These are phyloP conservation scores for Andrena flavipes DNA, from an alignment of 2,888 invertebrate genomes.

Conservation along the genomic window DNA sequence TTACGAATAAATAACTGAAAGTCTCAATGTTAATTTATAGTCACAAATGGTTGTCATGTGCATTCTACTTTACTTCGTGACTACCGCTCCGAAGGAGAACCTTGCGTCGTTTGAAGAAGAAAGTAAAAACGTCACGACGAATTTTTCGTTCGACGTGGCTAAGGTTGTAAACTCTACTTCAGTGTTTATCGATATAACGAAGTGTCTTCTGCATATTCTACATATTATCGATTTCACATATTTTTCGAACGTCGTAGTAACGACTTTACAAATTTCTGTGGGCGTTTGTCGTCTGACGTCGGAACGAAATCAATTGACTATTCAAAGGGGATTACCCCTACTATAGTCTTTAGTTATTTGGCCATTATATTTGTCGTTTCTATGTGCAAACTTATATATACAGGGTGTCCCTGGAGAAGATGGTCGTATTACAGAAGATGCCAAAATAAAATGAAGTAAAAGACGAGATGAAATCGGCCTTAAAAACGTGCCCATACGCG, in stretches of 20 bases:
- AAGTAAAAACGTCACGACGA: background rate
- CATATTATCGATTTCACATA: conserved; percentile 14
- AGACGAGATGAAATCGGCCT: too few relatives aligned
- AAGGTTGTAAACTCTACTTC: background rate
- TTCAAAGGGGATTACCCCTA: background rate
- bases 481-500: too few relatives aligned
- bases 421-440: too few relatives aligned
- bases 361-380: too few relatives aligned
- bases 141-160: background rate
- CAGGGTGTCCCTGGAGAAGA: too few relatives aligned
- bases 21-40: conserved; percentile 14
- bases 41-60: background rate
- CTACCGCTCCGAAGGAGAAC: background rate
- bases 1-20: conserved; percentile 26
- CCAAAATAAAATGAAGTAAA: too few relatives aligned
- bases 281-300: background rate
- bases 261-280: conserved; percentile 8
- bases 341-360: background rate
- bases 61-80: background rate
- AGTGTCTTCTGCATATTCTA: conserved; percentile 32
- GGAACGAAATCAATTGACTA: background rate
- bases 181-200: conserved; percentile 22
- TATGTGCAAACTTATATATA: too few relatives aligned
- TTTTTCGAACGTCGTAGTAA: conserved; percentile 18
- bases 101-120: background rate